Percentiles rank a stretch among this genome's conserved stretches.
Conservation (phyloP, 2,113 vertebrate genomes). For the Pterophyllum scalare region DNA sequence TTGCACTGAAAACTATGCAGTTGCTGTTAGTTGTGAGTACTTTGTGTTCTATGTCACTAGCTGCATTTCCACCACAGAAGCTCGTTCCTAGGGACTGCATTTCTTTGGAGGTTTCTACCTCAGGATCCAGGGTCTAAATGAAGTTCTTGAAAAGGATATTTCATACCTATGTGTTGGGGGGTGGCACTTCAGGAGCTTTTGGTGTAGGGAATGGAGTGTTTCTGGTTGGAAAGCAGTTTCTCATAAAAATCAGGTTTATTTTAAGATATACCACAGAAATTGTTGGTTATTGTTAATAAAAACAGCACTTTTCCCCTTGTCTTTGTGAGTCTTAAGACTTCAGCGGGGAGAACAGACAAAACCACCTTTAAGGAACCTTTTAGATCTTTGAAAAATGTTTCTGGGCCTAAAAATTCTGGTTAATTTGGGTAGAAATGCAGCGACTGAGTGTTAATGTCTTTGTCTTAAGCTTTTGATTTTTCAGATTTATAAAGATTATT, state of each 20-base stretch:
- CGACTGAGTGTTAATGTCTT: slow-evolving; percentile 4
- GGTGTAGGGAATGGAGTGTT: background rate
- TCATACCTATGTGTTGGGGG: background rate
- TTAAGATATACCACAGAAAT: background rate
- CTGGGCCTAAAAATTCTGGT: background rate
- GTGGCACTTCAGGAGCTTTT: background rate
- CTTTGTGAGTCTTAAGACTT: background rate
- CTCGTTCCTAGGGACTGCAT: background rate
- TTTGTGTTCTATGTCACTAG: background rate
- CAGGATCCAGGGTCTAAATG: background rate
- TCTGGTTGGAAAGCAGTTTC: background rate
- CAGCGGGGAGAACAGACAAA: background rate
- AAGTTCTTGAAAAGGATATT: background rate
- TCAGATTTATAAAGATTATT: background rate
- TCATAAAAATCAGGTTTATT: background rate
- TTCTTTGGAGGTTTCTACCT: background rate
- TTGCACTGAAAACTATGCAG: slow-evolving; percentile 69
- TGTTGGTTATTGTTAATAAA: background rate
- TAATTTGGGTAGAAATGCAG: background rate
- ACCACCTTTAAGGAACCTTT: background rate
- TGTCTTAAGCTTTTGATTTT: background rate
- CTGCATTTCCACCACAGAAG: background rate
- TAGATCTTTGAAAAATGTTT: background rate
- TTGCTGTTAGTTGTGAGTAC: slow-evolving; percentile 45
- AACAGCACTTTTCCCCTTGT: too few relatives aligned